A percentile compares a stretch with the other conserved stretches of the same genome.
Evolutionary conservation across 2,888 invertebrate species (phyloP).

Genomic region (Amphipoea oculea): DNA sequence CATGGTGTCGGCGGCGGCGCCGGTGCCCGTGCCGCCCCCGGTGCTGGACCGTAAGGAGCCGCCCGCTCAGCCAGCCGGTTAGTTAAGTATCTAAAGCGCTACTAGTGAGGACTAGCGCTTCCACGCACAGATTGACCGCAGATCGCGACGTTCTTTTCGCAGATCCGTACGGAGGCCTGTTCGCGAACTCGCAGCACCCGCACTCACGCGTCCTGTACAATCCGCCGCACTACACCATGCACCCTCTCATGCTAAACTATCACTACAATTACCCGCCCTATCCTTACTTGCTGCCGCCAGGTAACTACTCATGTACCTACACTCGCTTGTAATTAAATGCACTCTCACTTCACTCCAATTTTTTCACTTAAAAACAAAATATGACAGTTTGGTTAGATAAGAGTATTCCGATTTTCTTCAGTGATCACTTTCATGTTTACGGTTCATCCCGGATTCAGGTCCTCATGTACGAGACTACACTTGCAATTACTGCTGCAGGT

Average conservation of each 20-base stretch:
- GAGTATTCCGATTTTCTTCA: conserved; percentile 20
- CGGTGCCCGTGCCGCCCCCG: conserved; percentile 82
- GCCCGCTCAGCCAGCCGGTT: conserved; percentile 90
- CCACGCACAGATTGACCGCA: conserved; percentile 78
- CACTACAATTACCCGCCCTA: conserved; percentile 88
- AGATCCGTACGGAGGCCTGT: conserved; percentile 87
- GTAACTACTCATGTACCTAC: conserved; percentile 77
- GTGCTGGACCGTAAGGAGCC: conserved; percentile 89
- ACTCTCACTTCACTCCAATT: conserved; percentile 35
- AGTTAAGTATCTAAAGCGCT: conserved; percentile 90
- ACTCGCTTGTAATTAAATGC: conserved; percentile 60
- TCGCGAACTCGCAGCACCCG: conserved; percentile 85
- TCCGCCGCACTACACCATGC: conserved; percentile 89
- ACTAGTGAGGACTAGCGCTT: conserved; percentile 87
- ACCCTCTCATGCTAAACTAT: conserved; percentile 87
- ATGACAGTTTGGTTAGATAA: not conserved
- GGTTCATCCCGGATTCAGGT: conserved; percentile 24
- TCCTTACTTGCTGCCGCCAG: conserved; percentile 88
- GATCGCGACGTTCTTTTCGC: conserved; percentile 82
- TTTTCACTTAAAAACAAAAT: not conserved
- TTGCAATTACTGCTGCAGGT: not conserved
- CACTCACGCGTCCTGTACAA: conserved; percentile 88
- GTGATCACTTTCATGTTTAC: not conserved
- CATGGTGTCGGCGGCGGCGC: conserved; percentile 90
- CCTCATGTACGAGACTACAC: conserved; percentile 22